These are phyloP conservation scores for Cynopterus sphinx DNA, from an alignment of 2,797 vertebrate species.

Conservation along the genomic window DNA sequence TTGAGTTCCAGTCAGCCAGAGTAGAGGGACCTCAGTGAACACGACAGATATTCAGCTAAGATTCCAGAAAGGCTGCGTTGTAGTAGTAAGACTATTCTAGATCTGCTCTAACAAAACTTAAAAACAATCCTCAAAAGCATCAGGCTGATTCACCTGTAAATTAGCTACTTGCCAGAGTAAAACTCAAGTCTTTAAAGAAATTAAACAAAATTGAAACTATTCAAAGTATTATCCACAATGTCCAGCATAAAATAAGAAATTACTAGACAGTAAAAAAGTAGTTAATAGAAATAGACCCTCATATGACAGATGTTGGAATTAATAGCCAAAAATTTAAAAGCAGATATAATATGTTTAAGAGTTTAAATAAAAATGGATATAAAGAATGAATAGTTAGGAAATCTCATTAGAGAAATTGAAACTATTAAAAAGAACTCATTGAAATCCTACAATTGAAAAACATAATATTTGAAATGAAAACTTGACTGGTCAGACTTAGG, in stretches of 20 bases:
- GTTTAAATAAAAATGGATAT: neutral
- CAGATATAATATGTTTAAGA: neutral
- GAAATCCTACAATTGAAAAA: neutral
- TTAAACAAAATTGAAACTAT: neutral
- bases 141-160: neutral
- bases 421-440: neutral
- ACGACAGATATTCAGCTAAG: neutral
- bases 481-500: neutral
- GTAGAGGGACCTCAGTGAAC: neutral
- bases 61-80: neutral
- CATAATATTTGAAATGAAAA: neutral
- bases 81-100: neutral
- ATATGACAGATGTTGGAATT: neutral
- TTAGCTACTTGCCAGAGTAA: neutral
- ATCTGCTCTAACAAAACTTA: neutral
- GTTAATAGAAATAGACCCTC: neutral
- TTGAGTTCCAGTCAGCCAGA: neutral
- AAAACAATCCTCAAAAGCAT: neutral
- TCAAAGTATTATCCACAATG: neutral
- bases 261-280: neutral
- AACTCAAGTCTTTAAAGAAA: neutral
- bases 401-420: neutral
- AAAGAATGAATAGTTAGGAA: neutral
- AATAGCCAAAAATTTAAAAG: neutral
- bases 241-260: neutral